Base-by-base conservation (phyloP, 1,140 invertebrate genomes). In the Charaxes varanes region DNA sequence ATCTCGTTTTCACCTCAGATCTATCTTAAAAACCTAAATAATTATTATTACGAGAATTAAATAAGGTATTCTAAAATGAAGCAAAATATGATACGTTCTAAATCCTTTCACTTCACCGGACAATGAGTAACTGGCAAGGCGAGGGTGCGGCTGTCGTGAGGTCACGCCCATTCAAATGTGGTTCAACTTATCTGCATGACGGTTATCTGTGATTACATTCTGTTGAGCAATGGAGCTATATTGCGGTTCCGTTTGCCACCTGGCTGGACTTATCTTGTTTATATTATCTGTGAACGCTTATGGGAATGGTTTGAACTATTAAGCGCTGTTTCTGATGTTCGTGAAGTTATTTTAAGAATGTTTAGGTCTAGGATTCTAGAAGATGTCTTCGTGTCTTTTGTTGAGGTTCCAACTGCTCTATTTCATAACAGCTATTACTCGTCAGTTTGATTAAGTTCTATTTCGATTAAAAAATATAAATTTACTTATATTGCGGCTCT, bases 61-160 rank as follows among this genome's bases (percentile, higher is more conserved):
- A n/a, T n/a, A n/a, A n/a, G n/a, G n/a, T n/a, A n/a, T n/a, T n/a
- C n/a, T n/a, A n/a, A n/a, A 7, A 22, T 22, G 8, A 22, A 6
- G 10, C 26, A 4, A 31, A 19, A 33, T 21, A 19, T 24, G 2
- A 10, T 18, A 12, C 10, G 27, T 36, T 50, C 45, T 53, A 43
- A 51, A 34, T 51, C 21, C 59, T 57, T 66, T 61, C 51, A 54
- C 53, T 66, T 51, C 44, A 43, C 35, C 49, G 47, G 47, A 45
- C 37, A 53, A 50, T 51, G 41, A 45, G 24, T 41, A 32, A 48
- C 45, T 37, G 43, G 44, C 54, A 36, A 48, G 49, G 46, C 45
- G 31, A 57, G 53, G 62, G 50, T 55, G 62, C 47, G 53, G 47
- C 53, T 46, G 48, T 44, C 46, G 53, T 55, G 49, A 44, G 53